Conservation (phyloP, 2,113 vertebrate species). For the Apaloderma vittatum region DNA sequence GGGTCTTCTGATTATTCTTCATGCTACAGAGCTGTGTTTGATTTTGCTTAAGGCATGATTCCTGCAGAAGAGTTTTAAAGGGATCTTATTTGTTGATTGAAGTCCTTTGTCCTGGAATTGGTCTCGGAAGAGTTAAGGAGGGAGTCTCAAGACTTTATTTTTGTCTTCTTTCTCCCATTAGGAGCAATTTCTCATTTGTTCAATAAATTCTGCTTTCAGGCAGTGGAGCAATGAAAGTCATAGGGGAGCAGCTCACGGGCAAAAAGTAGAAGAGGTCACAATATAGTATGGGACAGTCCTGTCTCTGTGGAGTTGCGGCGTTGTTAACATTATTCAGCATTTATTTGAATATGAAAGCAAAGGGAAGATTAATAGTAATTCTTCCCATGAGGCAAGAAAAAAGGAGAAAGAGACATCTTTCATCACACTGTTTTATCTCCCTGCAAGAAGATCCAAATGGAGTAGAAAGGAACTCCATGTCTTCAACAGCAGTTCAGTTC, state of each 20-base stretch:
- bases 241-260: background rate
- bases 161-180: background rate
- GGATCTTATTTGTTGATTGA: background rate
- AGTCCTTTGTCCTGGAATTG: background rate
- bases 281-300: background rate
- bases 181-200: background rate
- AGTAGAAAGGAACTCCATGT: background rate
- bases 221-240: background rate
- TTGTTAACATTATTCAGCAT: background rate
- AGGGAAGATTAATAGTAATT: background rate
- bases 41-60: background rate
- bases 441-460: background rate
- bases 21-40: background rate
- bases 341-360: background rate
- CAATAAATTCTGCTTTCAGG: background rate
- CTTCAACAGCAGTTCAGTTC: background rate
- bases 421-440: background rate
- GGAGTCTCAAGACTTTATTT: background rate
- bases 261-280: background rate
- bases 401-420: background rate
- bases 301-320: background rate
- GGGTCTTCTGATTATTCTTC: background rate
- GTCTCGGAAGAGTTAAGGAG: background rate
- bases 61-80: background rate
- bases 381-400: background rate